These are phyloP conservation scores for Bagarius yarrelli DNA, from an alignment of 2,113 vertebrate genomes.

Conservation along the genomic window DNA sequence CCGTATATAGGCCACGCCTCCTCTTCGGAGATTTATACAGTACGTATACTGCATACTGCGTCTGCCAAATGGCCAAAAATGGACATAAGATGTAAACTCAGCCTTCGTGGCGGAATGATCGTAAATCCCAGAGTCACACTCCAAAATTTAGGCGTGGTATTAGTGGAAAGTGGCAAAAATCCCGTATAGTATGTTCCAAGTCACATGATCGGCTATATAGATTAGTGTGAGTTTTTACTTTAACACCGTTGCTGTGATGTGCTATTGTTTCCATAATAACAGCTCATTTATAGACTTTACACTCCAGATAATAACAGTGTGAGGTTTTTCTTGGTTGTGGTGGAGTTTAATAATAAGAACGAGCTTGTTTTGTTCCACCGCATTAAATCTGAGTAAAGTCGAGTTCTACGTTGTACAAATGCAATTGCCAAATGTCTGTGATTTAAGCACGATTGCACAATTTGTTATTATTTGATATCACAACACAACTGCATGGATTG, in stretches of 20 bases:
- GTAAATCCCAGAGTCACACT: too few species aligned
- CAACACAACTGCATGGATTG: not conserved
- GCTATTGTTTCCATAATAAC: not conserved
- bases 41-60: too few species aligned
- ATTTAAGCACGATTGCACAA: not conserved
- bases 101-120: too few species aligned
- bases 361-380: not conserved
- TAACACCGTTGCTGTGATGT: not conserved
- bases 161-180: too few species aligned
- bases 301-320: not conserved
- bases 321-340: not conserved
- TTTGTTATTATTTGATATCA: not conserved
- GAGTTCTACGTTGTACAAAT: not conserved
- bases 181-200: too few species aligned
- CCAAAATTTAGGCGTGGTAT: too few species aligned
- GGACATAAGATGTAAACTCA: too few species aligned
- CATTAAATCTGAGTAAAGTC: too few species aligned
- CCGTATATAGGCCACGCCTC: not conserved
- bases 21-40: not conserved
- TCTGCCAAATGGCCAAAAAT: too few species aligned
- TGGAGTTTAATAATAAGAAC: not conserved
- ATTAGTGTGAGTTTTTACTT: too few species aligned
- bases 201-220: too few species aligned
- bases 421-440: not conserved
- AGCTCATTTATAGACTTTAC: not conserved